Conservation (phyloP, 2,888 invertebrate genomes). For the Phortica magna region DNA sequence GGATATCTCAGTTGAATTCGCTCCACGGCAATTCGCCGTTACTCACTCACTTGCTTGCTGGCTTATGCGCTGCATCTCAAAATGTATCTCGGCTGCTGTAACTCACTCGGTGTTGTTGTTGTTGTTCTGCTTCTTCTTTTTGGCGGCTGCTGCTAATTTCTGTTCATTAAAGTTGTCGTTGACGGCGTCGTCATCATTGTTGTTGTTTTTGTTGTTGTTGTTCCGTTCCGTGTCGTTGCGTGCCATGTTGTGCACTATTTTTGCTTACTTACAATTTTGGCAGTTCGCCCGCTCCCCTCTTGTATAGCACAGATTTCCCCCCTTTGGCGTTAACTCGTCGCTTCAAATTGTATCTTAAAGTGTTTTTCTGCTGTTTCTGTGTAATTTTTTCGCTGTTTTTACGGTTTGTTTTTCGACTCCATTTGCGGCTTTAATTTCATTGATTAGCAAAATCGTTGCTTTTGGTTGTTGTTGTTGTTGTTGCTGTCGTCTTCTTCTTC, state of each 20-base stretch:
- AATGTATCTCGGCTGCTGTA: slow-evolving; percentile 13
- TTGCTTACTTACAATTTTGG: slow-evolving; percentile 33
- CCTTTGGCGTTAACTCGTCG: neutral
- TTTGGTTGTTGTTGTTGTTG: slow-evolving; percentile 43
- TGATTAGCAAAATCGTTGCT: slow-evolving; percentile 70
- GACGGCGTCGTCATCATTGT: slow-evolving; percentile 25
- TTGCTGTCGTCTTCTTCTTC: slow-evolving; percentile 23
- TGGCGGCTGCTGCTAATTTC: slow-evolving; percentile 64
- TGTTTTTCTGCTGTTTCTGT: slow-evolving; percentile 46
- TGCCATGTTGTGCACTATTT: slow-evolving; percentile 59
- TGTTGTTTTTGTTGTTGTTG: slow-evolving; percentile 6
- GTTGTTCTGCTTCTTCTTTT: slow-evolving; percentile 43
- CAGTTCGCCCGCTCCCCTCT: neutral
- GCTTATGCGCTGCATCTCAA: slow-evolving; percentile 3
- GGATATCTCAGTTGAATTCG: slow-evolving; percentile 40
- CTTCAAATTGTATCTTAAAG: slow-evolving; percentile 57
- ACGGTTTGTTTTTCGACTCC: slow-evolving; percentile 26
- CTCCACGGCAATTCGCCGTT: slow-evolving; percentile 43
- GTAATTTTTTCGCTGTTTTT: slow-evolving; percentile 48
- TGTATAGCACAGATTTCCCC: neutral
- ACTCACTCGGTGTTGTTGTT: neutral
- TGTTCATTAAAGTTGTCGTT: slow-evolving; percentile 70
- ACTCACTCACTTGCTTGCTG: neutral
- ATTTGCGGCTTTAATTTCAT: slow-evolving; percentile 72
- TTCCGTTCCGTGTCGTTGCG: neutral